Evolutionary conservation across 2,888 invertebrate species (phyloP).

Genomic region (Hartigia nigra): DNA sequence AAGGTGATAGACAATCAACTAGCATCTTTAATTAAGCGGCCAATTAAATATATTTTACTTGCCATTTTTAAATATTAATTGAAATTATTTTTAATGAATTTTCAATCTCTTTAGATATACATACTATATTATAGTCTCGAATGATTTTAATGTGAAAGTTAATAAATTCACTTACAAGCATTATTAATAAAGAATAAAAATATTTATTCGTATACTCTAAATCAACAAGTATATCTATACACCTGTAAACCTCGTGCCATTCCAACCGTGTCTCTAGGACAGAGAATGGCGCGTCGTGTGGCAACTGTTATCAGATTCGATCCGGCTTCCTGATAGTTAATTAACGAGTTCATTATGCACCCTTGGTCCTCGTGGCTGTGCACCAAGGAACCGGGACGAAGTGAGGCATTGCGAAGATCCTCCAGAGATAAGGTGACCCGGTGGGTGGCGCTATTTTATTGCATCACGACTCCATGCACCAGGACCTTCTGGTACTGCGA

Average conservation of each 20-base stretch:
- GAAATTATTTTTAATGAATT: neutral
- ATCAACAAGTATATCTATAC: constrained; percentile 19
- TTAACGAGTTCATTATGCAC: constrained; percentile 67
- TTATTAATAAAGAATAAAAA: neutral
- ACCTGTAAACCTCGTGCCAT: constrained; percentile 39
- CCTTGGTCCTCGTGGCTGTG: constrained; percentile 50
- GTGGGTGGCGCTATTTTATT: constrained; percentile 66
- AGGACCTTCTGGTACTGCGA: constrained; percentile 31
- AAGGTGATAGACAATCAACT: neutral
- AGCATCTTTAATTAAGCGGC: neutral
- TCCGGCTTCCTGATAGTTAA: constrained; percentile 65
- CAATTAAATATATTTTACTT: too few relatives aligned
- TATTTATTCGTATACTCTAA: neutral
- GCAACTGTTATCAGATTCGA: constrained; percentile 64
- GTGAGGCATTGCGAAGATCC: constrained; percentile 64
- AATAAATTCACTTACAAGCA: neutral
- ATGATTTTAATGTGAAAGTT: neutral
- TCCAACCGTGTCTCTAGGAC: constrained; percentile 31
- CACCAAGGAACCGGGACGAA: constrained; percentile 49
- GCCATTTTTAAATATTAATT: too few relatives aligned
- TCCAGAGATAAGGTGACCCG: constrained; percentile 55
- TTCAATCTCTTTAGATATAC: neutral
- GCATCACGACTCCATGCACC: constrained; percentile 58
- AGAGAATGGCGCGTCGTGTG: constrained; percentile 57
- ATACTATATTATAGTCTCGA: neutral